These are phyloP conservation scores for Drosophila triauraria DNA, from an alignment of 1,140 invertebrate genomes.

Conservation along the genomic window DNA sequence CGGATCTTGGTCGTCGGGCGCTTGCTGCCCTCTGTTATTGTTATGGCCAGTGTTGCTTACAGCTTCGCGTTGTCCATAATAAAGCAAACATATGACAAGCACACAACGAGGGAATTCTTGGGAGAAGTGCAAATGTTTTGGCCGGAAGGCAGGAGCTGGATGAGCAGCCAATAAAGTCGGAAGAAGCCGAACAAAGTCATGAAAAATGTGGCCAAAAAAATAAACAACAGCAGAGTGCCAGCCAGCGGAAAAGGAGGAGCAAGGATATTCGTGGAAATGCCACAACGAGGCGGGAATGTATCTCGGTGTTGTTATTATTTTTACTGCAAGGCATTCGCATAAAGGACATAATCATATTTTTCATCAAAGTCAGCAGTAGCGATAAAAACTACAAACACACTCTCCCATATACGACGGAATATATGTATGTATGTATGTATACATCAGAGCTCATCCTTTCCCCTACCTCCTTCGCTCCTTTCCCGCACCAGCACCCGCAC, in stretches of 20 bases:
- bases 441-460: conserved; percentile 19
- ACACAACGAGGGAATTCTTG: conserved; percentile 39
- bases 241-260: conserved; percentile 19
- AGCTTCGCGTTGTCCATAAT: conserved; percentile 69
- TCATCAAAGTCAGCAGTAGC: conserved; percentile 82
- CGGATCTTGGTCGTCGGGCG: conserved; percentile 8
- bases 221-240: conserved; percentile 42
- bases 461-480: conserved; percentile 2
- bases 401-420: conserved; percentile 32
- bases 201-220: conserved; percentile 77
- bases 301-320: conserved; percentile 80
- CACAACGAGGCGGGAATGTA: conserved; percentile 43
- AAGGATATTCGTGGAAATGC: conserved; percentile 30
- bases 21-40: conserved; percentile 69
- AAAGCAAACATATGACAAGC: conserved; percentile 78
- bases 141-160: conserved; percentile 55
- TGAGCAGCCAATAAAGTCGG: conserved; percentile 74
- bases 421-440: conserved; percentile 2
- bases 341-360: conserved; percentile 84
- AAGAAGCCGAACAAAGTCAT: conserved; percentile 72
- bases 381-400: conserved; percentile 77
- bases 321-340: conserved; percentile 83
- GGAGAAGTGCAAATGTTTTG: conserved; percentile 44
- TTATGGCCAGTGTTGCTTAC: conserved; percentile 74
- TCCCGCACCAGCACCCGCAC: conserved; percentile 7